Percentiles rank a stretch among this genome's conserved stretches.
Evolutionary conservation across 2,888 invertebrate species (phyloP).

Genomic region (Arctia plantaginis): DNA sequence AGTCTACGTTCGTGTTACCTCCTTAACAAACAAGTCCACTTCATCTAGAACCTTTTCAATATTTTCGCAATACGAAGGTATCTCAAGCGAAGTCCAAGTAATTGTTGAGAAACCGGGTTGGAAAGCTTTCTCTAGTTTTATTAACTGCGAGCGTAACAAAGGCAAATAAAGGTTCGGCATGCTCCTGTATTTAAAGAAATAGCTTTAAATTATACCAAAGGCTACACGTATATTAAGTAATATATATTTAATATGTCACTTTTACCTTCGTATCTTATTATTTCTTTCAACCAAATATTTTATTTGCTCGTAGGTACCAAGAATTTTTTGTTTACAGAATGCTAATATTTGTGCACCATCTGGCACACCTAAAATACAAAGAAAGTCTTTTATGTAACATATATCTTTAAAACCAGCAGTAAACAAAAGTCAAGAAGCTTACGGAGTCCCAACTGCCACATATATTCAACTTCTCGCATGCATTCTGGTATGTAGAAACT

Average conservation of each 20-base stretch:
- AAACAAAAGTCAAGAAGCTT: conserved; percentile 48
- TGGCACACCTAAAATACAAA: conserved; percentile 86
- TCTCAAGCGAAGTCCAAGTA: conserved; percentile 93
- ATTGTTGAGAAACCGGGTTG: conserved; percentile 92
- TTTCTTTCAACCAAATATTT: conserved; percentile 88
- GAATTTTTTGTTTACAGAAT: conserved; percentile 90
- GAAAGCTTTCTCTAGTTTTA: conserved; percentile 90
- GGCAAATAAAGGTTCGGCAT: conserved; percentile 90
- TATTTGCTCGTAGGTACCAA: conserved; percentile 87
- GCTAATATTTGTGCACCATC: conserved; percentile 91
- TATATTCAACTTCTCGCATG: conserved; percentile 93
- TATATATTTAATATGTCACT: neutral
- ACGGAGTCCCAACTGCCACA: conserved; percentile 91
- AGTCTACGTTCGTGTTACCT: conserved; percentile 66
- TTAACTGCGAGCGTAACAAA: conserved; percentile 88
- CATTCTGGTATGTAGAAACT: conserved; percentile 90
- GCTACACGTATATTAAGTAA: neutral
- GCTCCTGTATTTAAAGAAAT: conserved; percentile 60
- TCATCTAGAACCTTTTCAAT: conserved; percentile 86
- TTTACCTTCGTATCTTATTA: conserved; percentile 83
- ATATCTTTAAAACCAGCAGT: neutral
- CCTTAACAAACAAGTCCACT: conserved; percentile 89
- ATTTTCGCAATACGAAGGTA: conserved; percentile 87
- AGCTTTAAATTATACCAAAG: neutral
- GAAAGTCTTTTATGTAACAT: neutral